These are phyloP conservation scores for Strix uralensis DNA, from an alignment of 2,113 vertebrate genomes.

Conservation along the genomic window DNA sequence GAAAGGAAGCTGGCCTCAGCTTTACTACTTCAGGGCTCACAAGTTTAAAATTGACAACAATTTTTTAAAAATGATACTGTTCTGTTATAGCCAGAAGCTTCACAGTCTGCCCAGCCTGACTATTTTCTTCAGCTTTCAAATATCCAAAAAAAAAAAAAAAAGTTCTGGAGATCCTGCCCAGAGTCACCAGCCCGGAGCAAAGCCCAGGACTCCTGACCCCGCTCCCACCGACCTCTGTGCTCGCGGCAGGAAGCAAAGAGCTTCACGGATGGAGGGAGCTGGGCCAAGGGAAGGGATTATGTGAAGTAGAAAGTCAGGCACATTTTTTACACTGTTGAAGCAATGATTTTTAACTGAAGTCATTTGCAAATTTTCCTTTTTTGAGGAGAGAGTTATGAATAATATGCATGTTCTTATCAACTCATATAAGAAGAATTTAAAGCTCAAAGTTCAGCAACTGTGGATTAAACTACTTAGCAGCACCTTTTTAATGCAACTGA, in stretches of 20 bases:
- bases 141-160: not conserved
- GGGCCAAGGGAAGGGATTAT: not conserved
- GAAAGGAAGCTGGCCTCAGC: not conserved
- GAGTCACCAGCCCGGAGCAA: not conserved
- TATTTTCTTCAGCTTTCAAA: not conserved
- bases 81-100: not conserved
- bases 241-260: not conserved
- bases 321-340: not conserved
- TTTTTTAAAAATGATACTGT: not conserved
- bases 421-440: not conserved
- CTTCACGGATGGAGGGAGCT: not conserved
- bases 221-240: rapidly evolving
- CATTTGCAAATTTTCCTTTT: not conserved
- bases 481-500: not conserved
- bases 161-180: not conserved
- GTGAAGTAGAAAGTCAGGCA: not conserved
- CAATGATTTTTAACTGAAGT: not conserved
- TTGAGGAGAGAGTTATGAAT: not conserved
- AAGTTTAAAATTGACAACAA: not conserved
- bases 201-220: not conserved
- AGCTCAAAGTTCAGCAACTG: slow-evolving; percentile 27
- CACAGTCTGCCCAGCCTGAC: not conserved
- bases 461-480: slow-evolving; percentile 1
- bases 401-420: not conserved
- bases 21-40: not conserved